Conservation (phyloP, 2,113 vertebrate genomes). For the Cygnus atratus region DNA sequence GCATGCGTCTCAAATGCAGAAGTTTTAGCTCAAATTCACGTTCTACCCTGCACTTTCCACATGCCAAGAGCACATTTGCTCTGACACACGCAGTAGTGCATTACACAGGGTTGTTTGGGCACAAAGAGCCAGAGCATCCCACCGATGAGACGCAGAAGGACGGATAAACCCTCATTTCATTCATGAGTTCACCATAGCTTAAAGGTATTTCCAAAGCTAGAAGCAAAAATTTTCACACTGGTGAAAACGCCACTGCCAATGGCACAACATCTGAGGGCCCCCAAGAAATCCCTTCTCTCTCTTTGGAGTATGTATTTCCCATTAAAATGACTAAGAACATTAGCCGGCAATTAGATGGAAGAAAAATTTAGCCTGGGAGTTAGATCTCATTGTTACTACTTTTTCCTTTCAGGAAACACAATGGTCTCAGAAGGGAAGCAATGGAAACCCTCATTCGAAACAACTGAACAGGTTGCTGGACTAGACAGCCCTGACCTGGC, state of each 20-base stretch:
- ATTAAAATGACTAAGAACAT: neutral
- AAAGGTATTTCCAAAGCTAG: neutral
- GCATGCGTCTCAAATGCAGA: neutral
- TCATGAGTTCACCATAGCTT: rapidly evolving
- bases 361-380: neutral
- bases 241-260: neutral
- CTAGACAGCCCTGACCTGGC: slow-evolving; percentile 9
- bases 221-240: neutral
- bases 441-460: slow-evolving; percentile 23
- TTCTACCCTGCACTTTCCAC: neutral
- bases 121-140: neutral
- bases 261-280: neutral
- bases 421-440: slow-evolving; percentile 44
- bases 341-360: neutral
- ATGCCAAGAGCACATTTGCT: neutral
- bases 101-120: neutral
- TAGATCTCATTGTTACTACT: slow-evolving; percentile 23
- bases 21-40: neutral
- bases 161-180: neutral
- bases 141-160: neutral
- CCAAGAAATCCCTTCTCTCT: neutral
- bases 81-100: neutral
- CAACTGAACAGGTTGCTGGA: neutral
- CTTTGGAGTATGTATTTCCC: neutral
- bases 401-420: slow-evolving; percentile 56